Evolutionary conservation across 2,113 vertebrate species (phyloP), one percentile per base, ranked within the genome.

Genomic region (Hiodon tergisus): DNA sequence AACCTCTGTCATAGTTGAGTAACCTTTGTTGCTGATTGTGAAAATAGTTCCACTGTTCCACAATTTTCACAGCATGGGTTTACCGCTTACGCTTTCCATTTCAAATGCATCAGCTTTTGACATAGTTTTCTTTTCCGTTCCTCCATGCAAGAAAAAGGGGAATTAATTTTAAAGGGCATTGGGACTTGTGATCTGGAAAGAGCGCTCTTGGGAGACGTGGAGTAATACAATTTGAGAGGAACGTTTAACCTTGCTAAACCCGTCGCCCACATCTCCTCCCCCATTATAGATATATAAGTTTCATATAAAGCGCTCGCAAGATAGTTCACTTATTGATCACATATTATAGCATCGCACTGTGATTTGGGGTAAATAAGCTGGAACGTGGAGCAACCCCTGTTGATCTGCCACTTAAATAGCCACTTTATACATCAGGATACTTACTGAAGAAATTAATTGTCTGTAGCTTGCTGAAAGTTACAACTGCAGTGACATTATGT

Each of bases 201-300:
- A 46, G 47, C 55, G 52, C 46, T 16, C 57, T 72, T 8, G 4
- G 57, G 58, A 61, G 71, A 72, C 10, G 17, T 16, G 13, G 3
- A 51, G 48, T 9, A 46, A 72, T 72, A 61, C 50, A 50, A 62
- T 61, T 72, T 72, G 55, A 60, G 59, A 72, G 16, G 71, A 61
- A 61, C 57, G 16, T 58, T 75, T 58, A 59, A 53, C 57, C n/a
- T 46, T 58, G 13, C 14, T 16, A 47, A 75, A 48, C 66, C 16
- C 31, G 2, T 31, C 31, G 31, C 31, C 31, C 31, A 31, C 31
- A 31, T 31, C 31, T 59, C 47, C 47, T 14, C 13, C 14, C 6
- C 17, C 54, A 66, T n/a, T n/a, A 48, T n/a, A 52, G 3, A 60
- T 48, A 51, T 51, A 46, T 61, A n/a, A 72, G 46, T 62, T 6